phyloP scores from a whole-genome alignment of 2,888 invertebrate genomes.

The Apodemia duryi region DNA sequence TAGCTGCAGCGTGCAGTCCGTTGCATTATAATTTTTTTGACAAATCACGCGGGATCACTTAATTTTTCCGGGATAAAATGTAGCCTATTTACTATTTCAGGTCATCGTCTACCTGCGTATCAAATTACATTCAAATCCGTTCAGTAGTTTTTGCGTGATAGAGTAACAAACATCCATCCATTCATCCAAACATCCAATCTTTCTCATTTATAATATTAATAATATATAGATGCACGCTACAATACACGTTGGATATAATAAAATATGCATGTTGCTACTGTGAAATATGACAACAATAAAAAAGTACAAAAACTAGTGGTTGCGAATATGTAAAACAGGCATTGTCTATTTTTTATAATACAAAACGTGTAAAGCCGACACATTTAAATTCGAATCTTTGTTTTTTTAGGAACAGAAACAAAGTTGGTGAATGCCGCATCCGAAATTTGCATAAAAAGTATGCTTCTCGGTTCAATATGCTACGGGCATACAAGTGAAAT shows the following conservation, averaged over 20 bases:
- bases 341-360: constrained; percentile 28
- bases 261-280: background rate
- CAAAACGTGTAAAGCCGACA: constrained; percentile 33
- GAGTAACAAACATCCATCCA: too few species aligned
- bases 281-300: background rate
- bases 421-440: constrained; percentile 32
- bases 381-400: constrained; percentile 34
- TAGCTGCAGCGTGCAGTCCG: too few species aligned
- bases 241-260: background rate
- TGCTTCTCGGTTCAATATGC: background rate
- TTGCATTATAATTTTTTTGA: too few species aligned
- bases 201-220: too few species aligned
- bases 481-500: constrained; percentile 22
- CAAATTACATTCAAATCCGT: too few species aligned
- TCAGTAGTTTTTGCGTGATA: too few species aligned
- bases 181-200: too few species aligned
- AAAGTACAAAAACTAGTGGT: background rate
- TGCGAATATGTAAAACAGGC: constrained; percentile 10
- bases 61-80: too few species aligned
- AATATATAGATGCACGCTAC: too few species aligned
- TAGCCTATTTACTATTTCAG: too few species aligned
- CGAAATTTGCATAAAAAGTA: constrained; percentile 32
- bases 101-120: too few species aligned
- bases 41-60: too few species aligned
- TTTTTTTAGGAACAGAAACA: constrained; percentile 34